These are phyloP conservation scores for Sitta carolinensis DNA, from an alignment of 2,797 vertebrate genomes.

Conservation along the genomic window DNA sequence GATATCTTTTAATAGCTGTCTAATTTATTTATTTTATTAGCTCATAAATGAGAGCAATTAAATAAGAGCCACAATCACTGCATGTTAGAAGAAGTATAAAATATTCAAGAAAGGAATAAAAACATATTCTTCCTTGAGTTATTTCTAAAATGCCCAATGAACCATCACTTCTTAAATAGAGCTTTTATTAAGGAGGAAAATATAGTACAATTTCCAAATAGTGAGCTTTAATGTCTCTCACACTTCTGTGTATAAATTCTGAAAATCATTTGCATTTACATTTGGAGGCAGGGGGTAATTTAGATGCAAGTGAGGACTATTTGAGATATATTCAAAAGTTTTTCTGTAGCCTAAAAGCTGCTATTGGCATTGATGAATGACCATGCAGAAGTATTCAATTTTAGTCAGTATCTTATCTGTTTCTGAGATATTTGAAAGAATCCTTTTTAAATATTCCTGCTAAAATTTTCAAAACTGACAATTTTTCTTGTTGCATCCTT, in stretches of 20 bases:
- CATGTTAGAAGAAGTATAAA: conserved; percentile 3
- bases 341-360: neutral
- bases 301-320: neutral
- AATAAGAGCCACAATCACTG: conserved; percentile 9
- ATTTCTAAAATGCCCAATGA: conserved; percentile 2
- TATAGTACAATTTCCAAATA: neutral
- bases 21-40: conserved; percentile 45
- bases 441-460: neutral
- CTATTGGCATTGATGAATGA: conserved; percentile 8
- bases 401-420: neutral
- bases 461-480: neutral
- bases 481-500: neutral
- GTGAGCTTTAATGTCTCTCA: neutral
- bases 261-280: neutral
- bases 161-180: neutral
- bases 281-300: neutral
- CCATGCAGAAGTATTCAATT: neutral
- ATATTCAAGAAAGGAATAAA: conserved; percentile 9
- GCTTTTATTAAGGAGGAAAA: conserved; percentile 9
- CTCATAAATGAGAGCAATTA: conserved; percentile 50
- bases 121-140: neutral
- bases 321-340: neutral
- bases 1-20: neutral
- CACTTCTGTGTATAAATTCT: neutral
- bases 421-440: neutral